A percentile compares a stretch with the other conserved stretches of the same genome.
phyloP scores from a whole-genome alignment of 1,140 invertebrate species.

The Drosophila nebulosa region DNA sequence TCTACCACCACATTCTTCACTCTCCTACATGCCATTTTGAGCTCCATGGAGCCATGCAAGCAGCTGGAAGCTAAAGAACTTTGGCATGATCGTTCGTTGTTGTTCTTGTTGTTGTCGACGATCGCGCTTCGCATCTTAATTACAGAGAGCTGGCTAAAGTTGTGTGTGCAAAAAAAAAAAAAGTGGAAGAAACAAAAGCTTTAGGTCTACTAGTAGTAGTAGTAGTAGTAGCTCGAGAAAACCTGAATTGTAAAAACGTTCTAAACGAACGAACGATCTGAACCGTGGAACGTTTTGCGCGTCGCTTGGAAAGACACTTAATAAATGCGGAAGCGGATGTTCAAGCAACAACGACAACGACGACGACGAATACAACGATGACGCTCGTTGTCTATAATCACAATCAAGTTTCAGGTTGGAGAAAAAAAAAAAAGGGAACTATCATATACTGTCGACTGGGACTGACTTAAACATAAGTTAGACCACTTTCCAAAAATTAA shows the following conservation, averaged over 20 bases:
- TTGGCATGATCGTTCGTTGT: not conserved
- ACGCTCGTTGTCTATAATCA: conserved; percentile 53
- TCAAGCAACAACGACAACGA: conserved; percentile 50
- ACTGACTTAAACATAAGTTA: not conserved
- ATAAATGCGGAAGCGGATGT: conserved; percentile 81
- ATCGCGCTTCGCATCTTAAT: conserved; percentile 79
- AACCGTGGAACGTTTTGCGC: conserved; percentile 58
- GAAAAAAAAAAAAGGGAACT: conserved; percentile 17
- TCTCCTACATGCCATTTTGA: not conserved
- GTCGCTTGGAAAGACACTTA: conserved; percentile 75
- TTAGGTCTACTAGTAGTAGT: conserved; percentile 2
- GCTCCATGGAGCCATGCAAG: not conserved
- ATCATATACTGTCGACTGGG: not conserved
- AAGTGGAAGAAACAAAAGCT: conserved; percentile 38
- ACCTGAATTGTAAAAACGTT: conserved; percentile 79
- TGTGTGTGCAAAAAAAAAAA: conserved; percentile 32
- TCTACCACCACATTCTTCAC: too few relatives aligned
- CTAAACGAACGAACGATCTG: conserved; percentile 47
- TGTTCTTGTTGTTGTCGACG: conserved; percentile 34
- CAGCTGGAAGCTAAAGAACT: conserved; percentile 56
- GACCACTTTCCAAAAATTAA: not conserved
- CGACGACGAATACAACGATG: conserved; percentile 23
- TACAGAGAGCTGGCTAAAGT: conserved; percentile 59
- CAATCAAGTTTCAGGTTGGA: conserved; percentile 69
- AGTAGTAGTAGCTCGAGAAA: conserved; percentile 31